Evolutionary conservation across 2,888 invertebrate genomes (phyloP), one percentile per base, ranked within the genome.

Genomic region (Diarsia mendica): DNA sequence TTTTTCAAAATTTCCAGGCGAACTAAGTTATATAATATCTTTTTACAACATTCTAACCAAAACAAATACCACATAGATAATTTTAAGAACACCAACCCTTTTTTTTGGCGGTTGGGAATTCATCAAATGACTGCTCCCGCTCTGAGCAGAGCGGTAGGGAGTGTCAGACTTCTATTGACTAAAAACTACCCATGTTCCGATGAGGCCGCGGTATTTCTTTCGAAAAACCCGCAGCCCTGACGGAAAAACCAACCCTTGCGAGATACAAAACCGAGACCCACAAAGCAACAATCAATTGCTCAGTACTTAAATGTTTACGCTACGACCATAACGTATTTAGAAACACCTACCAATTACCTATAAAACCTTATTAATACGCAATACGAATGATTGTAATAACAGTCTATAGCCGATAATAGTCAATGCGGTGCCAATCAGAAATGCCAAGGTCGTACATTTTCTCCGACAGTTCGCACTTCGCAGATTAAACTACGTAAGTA

Each of bases 361-460:
- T n/a, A 44, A n/a, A 44, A 63, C n/a, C 8, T 63, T 44, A 63
- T 63, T 63, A n/a, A 44, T 55, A 69, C 66, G 68, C 49, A 69
- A 67, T 69, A 61, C 13, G 15, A 79, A 48, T 67, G 55, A 71
- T 80, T 82, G 46, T 68, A 51, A 23, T 58, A 81, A 55, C 70
- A 33, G 67, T 68, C 72, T 85, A 20, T 58, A 69, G 33, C 69
- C 53, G 75, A 84, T 81, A 81, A 64, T 84, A 60, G 66, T 9
- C 4, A 61, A 49, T 68, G 84, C 80, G 83, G 72, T 67, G 77
- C 86, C 79, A 86, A 85, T 84, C 85, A 87, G 85, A 87, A 89
- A 91, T 90, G 89, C 85, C 87, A 90, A 91, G 90, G 91, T 77
- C 68, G 67, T 28, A 64, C 84, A 82, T 89, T 89, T 89, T 88